Evolutionary conservation across 2,888 invertebrate species (phyloP).

Genomic region (Sabatieria punctata): DNA sequence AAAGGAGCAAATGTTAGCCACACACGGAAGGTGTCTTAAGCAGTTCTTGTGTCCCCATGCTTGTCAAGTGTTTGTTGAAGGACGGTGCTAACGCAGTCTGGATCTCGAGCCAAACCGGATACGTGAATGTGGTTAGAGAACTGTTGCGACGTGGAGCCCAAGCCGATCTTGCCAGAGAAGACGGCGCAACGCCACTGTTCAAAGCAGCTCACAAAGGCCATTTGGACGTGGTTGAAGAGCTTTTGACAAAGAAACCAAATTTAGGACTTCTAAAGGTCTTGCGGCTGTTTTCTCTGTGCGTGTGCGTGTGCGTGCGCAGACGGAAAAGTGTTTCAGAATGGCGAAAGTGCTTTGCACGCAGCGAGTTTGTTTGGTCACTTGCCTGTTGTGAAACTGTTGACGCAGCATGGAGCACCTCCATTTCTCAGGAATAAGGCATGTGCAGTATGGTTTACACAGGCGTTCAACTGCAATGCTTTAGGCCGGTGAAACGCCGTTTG

Average conservation of each 20-base stretch:
- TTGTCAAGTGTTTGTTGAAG: constrained; percentile 9
- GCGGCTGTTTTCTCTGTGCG: no score
- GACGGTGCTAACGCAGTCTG: constrained; percentile 56
- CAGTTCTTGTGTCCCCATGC: neutral
- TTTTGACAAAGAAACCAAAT: constrained; percentile 43
- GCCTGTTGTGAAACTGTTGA: constrained; percentile 55
- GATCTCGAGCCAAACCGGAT: constrained; percentile 90
- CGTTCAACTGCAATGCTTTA: constrained; percentile 8
- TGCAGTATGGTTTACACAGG: neutral
- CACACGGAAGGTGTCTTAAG: constrained; percentile 9
- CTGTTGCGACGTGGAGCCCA: constrained; percentile 57
- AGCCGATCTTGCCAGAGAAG: constrained; percentile 43
- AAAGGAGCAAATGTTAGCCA: constrained; percentile 48
- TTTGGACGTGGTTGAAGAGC: constrained; percentile 61
- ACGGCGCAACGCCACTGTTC: constrained; percentile 81
- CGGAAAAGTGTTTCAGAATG: no score
- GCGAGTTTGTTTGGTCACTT: constrained; percentile 73
- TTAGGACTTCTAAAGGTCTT: constrained; percentile 7
- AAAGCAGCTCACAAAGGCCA: constrained; percentile 90
- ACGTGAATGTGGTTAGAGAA: constrained; percentile 57
- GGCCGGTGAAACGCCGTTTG: constrained; percentile 15
- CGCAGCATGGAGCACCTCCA: constrained; percentile 52
- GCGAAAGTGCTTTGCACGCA: constrained; percentile 74
- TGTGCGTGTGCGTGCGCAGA: no score
- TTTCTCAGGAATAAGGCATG: constrained; percentile 50